Conservation (phyloP, 2,113 vertebrate genomes). For the Python bivittatus region DNA sequence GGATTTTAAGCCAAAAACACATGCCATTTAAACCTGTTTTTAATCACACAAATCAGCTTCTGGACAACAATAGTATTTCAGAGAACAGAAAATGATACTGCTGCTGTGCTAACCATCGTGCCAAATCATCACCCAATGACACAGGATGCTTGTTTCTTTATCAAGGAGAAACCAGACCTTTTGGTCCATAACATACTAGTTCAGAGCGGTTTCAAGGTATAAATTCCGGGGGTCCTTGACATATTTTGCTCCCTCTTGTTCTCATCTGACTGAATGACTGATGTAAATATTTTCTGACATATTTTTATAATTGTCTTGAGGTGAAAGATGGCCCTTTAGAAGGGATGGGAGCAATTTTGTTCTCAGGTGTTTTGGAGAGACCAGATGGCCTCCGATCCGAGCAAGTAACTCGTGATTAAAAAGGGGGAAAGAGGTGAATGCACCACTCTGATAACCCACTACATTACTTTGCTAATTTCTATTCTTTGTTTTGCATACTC, state of each 20-base stretch:
- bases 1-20: background rate
- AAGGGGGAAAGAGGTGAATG: conserved; percentile 38
- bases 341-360: background rate
- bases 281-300: background rate
- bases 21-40: background rate
- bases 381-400: conserved; percentile 39
- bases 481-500: conserved; percentile 42
- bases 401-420: conserved; percentile 55
- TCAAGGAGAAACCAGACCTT: background rate
- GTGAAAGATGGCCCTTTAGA: background rate
- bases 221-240: background rate
- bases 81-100: background rate
- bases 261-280: background rate
- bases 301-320: conserved; percentile 17
- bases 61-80: background rate
- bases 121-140: background rate
- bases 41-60: background rate
- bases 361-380: conserved; percentile 23
- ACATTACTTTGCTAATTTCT: conserved; percentile 47
- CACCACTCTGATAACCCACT: conserved; percentile 20
- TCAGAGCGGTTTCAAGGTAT: background rate
- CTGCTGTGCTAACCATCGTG: background rate
- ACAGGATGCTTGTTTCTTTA: background rate
- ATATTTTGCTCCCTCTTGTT: background rate
- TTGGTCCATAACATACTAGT: background rate